phyloP scores from a whole-genome alignment of 2,888 invertebrate genomes.

The Melipona bicolor region DNA sequence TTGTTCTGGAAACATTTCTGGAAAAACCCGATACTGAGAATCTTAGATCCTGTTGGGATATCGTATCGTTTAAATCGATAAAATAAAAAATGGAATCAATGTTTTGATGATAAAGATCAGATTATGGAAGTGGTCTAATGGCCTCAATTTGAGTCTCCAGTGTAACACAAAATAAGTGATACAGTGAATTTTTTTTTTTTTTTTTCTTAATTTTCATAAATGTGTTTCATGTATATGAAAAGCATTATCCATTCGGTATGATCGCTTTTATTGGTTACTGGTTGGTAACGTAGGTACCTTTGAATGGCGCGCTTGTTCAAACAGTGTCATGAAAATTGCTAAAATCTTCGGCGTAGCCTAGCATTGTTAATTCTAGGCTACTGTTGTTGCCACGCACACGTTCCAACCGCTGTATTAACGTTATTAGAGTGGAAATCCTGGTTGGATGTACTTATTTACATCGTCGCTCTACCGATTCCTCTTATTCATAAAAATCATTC shows the following conservation, averaged over 20 bases:
- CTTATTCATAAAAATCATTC: conserved; percentile 25
- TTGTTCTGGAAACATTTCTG: too few species aligned
- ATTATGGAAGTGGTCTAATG: too few species aligned
- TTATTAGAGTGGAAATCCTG: conserved; percentile 75
- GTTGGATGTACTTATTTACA: conserved; percentile 49
- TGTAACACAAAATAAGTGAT: too few species aligned
- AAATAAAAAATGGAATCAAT: background rate
- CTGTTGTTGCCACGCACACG: conserved; percentile 33
- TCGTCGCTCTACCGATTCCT: conserved; percentile 51
- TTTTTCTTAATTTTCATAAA: too few species aligned
- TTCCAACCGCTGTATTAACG: conserved; percentile 55
- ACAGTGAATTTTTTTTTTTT: too few species aligned
- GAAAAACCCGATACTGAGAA: too few species aligned
- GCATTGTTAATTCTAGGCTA: conserved; percentile 49
- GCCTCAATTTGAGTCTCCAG: too few species aligned
- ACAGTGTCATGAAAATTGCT: conserved; percentile 49
- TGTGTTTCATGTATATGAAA: too few species aligned
- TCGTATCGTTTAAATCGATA: background rate
- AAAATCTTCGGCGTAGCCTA: conserved; percentile 20
- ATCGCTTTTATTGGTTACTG: conserved; percentile 27
- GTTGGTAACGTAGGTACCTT: conserved; percentile 55
- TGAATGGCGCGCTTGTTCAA: conserved; percentile 1
- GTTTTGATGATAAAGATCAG: background rate
- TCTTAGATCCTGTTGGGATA: background rate
- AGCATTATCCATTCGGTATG: conserved; percentile 17